phyloP scores from a whole-genome alignment of 2,113 vertebrate genomes.

The Pomatorhinus ruficollis region DNA sequence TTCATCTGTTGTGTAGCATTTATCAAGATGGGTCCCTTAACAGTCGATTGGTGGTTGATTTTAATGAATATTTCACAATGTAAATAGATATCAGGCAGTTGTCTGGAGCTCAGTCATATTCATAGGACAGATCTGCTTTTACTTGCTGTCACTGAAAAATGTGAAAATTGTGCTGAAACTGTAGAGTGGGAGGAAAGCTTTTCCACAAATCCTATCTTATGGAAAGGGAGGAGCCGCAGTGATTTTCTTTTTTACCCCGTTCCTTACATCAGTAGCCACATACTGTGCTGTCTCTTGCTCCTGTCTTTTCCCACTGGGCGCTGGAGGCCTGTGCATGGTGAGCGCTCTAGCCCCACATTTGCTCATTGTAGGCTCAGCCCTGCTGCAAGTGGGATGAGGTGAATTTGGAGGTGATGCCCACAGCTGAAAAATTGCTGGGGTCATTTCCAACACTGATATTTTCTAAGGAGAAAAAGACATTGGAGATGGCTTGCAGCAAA shows the following conservation, averaged over 20 bases:
- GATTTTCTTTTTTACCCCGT: not conserved
- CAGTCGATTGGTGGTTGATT: not conserved
- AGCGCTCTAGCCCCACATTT: accelerated
- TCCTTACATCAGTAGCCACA: not conserved
- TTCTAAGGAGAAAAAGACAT: not conserved
- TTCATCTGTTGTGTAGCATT: not conserved
- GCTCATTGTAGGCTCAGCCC: not conserved
- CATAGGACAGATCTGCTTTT: not conserved
- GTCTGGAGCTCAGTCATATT: not conserved
- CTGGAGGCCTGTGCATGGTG: not conserved
- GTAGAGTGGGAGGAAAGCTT: not conserved
- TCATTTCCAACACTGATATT: not conserved
- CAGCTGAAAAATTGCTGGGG: not conserved
- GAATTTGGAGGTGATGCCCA: not conserved
- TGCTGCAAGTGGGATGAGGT: too few relatives aligned
- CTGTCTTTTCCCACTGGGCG: not conserved
- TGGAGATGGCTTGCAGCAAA: not conserved
- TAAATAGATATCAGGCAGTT: not conserved
- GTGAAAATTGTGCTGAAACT: not conserved
- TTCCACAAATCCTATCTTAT: not conserved
- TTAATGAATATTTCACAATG: constrained; percentile 10
- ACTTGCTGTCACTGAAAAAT: not conserved
- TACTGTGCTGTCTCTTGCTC: not conserved
- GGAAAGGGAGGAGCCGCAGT: not conserved
- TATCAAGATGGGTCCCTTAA: not conserved